phyloP scores from a whole-genome alignment of 1,140 invertebrate species.

The Bradysia coprophila region DNA sequence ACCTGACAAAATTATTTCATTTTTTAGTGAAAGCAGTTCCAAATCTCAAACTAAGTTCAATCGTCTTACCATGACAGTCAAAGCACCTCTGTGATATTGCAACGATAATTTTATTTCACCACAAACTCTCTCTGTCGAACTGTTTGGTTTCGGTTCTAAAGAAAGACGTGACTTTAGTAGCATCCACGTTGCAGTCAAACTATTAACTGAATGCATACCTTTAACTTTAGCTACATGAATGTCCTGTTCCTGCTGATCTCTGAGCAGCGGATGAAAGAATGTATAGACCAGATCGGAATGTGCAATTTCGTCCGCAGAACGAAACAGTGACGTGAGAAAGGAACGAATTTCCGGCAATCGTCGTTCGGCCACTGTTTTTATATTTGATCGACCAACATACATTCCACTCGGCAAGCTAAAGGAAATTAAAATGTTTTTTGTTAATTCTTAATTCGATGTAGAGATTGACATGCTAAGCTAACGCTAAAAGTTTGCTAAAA shows the following conservation, averaged over 20 bases:
- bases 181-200: too few relatives aligned
- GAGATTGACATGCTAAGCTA: too few relatives aligned
- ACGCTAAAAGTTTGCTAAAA: too few relatives aligned
- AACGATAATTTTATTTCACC: conserved; percentile 67
- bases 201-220: conserved; percentile 15
- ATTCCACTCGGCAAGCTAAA: conserved; percentile 54
- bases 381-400: conserved; percentile 79
- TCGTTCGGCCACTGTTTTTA: conserved; percentile 84
- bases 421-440: conserved; percentile 13
- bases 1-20: conserved; percentile 10
- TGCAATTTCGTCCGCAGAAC: conserved; percentile 78
- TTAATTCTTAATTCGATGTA: too few relatives aligned
- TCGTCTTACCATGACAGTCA: conserved; percentile 56
- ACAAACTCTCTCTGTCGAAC: conserved; percentile 16
- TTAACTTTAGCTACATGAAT: conserved; percentile 26
- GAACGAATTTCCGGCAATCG: conserved; percentile 68
- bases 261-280: conserved; percentile 87
- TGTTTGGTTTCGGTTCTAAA: conserved; percentile 5
- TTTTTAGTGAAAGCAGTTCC: too few relatives aligned
- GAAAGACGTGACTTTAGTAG: neutral
- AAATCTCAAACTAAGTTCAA: neutral
- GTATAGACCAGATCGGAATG: conserved; percentile 95
- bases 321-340: conserved; percentile 73
- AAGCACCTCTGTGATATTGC: conserved; percentile 54
- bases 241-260: conserved; percentile 73